Percentiles rank a stretch among this genome's conserved stretches.
phyloP scores from a whole-genome alignment of 53 echinoderm and acorn worm species.

The Hippasteria phrygiana region DNA sequence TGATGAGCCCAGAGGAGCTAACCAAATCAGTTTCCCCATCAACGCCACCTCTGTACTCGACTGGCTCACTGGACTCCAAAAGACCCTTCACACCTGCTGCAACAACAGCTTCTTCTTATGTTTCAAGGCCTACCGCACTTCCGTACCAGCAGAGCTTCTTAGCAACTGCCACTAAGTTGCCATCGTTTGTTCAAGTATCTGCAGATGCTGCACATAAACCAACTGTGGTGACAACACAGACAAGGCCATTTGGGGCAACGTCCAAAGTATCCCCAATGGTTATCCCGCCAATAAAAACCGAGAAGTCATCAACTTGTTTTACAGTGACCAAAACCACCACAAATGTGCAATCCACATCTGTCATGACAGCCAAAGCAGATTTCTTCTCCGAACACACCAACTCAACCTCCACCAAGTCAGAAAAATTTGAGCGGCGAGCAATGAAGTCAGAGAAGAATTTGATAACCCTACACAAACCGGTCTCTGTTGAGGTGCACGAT shows the following conservation, averaged over 20 bases:
- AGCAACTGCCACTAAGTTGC: slow-evolving; percentile 53
- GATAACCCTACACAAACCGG: slow-evolving; percentile 57
- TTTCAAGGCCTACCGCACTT: slow-evolving; percentile 47
- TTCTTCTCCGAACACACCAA: slow-evolving; percentile 57
- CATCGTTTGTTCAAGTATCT: slow-evolving; percentile 51
- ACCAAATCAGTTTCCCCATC: slow-evolving; percentile 31
- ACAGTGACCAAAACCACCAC: slow-evolving; percentile 62
- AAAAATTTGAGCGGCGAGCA: slow-evolving; percentile 48
- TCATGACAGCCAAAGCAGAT: slow-evolving; percentile 60
- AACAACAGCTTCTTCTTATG: slow-evolving; percentile 35
- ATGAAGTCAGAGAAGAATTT: slow-evolving; percentile 49
- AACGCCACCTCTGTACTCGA: slow-evolving; percentile 35
- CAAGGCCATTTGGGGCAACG: slow-evolving; percentile 48
- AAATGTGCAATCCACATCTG: slow-evolving; percentile 57
- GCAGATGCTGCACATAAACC: slow-evolving; percentile 55
- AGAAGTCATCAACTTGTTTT: slow-evolving; percentile 57
- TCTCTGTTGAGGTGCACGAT: slow-evolving; percentile 58
- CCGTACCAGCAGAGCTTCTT: slow-evolving; percentile 59
- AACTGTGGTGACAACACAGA: slow-evolving; percentile 53
- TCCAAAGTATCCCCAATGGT: slow-evolving; percentile 56
- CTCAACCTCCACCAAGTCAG: slow-evolving; percentile 35
- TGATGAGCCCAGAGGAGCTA: slow-evolving; percentile 67
- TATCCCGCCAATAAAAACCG: slow-evolving; percentile 49
- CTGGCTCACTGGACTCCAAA: slow-evolving; percentile 45
- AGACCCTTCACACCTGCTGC: slow-evolving; percentile 1